phyloP scores from a whole-genome alignment of 2,888 invertebrate genomes.

The Dyspetes luteomarginatus region DNA sequence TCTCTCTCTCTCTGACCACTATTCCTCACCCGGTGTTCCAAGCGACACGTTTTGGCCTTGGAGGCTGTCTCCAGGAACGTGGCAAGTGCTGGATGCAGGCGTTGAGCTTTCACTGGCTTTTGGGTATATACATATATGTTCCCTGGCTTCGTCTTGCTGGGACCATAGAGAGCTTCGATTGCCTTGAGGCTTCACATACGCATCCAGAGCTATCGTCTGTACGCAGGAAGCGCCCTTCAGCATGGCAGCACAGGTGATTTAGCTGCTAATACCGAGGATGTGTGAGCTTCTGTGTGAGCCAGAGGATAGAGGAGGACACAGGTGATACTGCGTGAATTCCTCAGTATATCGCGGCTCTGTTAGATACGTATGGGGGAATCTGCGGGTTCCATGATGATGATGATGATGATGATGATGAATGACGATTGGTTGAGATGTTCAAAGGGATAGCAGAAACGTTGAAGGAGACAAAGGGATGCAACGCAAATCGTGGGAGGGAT shows the following conservation, averaged over 20 bases:
- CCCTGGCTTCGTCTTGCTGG: neutral
- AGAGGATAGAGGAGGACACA: slow-evolving; percentile 31
- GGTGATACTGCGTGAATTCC: slow-evolving; percentile 51
- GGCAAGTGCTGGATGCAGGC: slow-evolving; percentile 63
- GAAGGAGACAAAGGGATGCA: slow-evolving; percentile 3
- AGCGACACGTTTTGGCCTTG: slow-evolving; percentile 52
- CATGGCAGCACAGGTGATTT: slow-evolving; percentile 42
- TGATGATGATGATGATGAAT: slow-evolving; percentile 48
- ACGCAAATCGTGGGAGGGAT: neutral
- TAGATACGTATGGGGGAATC: slow-evolving; percentile 4
- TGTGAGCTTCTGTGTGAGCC: neutral
- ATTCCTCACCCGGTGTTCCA: slow-evolving; percentile 61
- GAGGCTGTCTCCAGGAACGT: slow-evolving; percentile 60
- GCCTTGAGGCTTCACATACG: slow-evolving; percentile 10
- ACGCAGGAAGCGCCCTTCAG: neutral
- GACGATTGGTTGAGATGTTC: slow-evolving; percentile 42
- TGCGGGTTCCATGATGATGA: slow-evolving; percentile 12
- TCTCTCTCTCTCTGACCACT: slow-evolving; percentile 53
- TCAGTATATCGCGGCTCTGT: slow-evolving; percentile 16
- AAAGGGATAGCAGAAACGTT: slow-evolving; percentile 29
- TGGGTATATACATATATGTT: slow-evolving; percentile 18
- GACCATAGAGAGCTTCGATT: slow-evolving; percentile 43
- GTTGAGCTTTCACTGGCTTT: slow-evolving; percentile 39
- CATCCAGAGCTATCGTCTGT: neutral
- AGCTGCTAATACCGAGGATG: slow-evolving; percentile 2